Conservation (phyloP, 2,797 vertebrate genomes). For the Gobio occitaniae region DNA sequence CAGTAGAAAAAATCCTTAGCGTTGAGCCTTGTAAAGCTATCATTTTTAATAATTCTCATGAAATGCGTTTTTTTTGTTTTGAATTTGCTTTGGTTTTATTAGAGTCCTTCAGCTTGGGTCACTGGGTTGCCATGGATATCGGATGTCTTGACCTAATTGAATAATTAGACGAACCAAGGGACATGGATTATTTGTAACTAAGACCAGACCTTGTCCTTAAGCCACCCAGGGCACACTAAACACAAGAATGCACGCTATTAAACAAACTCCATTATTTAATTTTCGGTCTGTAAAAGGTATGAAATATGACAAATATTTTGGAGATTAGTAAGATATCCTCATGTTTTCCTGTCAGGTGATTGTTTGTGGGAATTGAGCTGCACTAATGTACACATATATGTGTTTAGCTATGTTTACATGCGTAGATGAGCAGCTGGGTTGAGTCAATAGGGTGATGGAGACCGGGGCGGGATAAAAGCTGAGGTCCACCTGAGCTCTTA, state of each 20-base stretch:
- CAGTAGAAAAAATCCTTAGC: not conserved
- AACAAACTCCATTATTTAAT: constrained; percentile 10
- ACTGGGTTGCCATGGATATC: not conserved
- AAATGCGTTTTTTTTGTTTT: not conserved
- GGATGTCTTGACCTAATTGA: constrained; percentile 47
- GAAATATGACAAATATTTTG: not conserved
- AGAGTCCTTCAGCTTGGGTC: constrained; percentile 7
- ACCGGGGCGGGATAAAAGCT: not conserved
- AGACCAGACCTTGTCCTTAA: constrained; percentile 31
- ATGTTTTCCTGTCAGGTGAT: not conserved
- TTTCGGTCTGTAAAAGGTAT: not conserved
- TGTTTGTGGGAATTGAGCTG: not conserved
- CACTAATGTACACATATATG: not conserved
- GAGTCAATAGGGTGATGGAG: constrained; percentile 13
- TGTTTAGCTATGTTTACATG: not conserved
- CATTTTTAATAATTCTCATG: not conserved
- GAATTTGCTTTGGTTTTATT: not conserved
- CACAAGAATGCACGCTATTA: not conserved
- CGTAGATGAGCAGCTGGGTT: not conserved
- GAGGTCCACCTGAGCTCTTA: constrained; percentile 34
- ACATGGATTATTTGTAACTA: constrained; percentile 49
- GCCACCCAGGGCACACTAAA: not conserved
- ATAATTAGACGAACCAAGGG: constrained; percentile 41
- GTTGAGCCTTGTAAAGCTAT: not conserved
- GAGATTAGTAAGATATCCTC: not conserved